A percentile compares a stretch with the other conserved stretches of the same genome.
Conservation (phyloP, 2,888 invertebrate genomes). For the Criorhina ranunculi region DNA sequence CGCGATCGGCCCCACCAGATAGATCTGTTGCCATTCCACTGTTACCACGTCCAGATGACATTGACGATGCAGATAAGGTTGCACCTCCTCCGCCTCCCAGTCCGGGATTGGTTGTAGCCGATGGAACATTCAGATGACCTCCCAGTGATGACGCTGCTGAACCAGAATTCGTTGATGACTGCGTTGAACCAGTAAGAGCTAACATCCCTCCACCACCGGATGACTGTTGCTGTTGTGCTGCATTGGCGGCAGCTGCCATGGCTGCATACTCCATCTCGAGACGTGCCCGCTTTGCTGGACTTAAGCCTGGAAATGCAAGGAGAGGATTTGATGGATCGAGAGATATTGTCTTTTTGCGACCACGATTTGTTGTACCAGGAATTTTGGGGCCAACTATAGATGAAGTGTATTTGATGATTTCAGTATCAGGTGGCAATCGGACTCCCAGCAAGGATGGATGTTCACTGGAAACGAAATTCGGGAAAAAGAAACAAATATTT, state of each 20-base stretch:
- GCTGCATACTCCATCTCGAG: slow-evolving; percentile 85
- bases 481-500: slow-evolving; percentile 43
- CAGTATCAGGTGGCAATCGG: slow-evolving; percentile 93
- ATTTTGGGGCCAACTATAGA: slow-evolving; percentile 94
- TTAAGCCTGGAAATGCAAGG: slow-evolving; percentile 85
- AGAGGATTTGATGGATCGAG: slow-evolving; percentile 88
- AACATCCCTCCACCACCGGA: slow-evolving; percentile 64
- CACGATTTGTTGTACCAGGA: slow-evolving; percentile 92
- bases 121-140: slow-evolving; percentile 76
- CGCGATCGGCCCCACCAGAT: slow-evolving; percentile 86
- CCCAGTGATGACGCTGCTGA: slow-evolving; percentile 73
- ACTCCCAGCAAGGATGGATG: slow-evolving; percentile 93
- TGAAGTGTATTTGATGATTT: slow-evolving; percentile 95
- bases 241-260: slow-evolving; percentile 83
- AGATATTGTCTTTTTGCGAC: slow-evolving; percentile 95
- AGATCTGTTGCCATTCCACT: slow-evolving; percentile 79
- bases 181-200: slow-evolving; percentile 77
- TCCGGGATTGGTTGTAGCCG: slow-evolving; percentile 65
- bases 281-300: slow-evolving; percentile 84
- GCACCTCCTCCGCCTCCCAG: slow-evolving; percentile 60
- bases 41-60: slow-evolving; percentile 76
- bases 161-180: slow-evolving; percentile 76
- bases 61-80: slow-evolving; percentile 55
- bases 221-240: slow-evolving; percentile 81
- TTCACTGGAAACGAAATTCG: slow-evolving; percentile 86